Conservation (phyloP, 2,888 invertebrate genomes). For the Thecophora atra region DNA sequence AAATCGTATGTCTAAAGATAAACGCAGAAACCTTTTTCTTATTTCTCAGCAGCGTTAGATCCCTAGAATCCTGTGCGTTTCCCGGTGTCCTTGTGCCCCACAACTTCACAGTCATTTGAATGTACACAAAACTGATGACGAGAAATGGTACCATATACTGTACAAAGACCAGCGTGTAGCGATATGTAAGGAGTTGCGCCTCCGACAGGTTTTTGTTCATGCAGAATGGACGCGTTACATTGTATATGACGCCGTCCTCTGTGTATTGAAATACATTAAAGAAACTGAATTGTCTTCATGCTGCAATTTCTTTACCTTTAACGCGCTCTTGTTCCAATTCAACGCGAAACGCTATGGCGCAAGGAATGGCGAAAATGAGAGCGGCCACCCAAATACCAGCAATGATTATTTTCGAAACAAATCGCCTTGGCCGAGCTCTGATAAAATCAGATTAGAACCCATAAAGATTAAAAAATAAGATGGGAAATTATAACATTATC, state of each 20-base stretch:
- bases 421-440: conserved; percentile 79
- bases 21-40: conserved; percentile 80
- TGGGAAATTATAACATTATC: too few relatives aligned
- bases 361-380: conserved; percentile 75
- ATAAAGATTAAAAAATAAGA: too few relatives aligned
- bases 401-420: conserved; percentile 78
- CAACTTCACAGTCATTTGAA: conserved; percentile 78
- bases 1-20: background rate
- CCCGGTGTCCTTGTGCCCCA: conserved; percentile 85
- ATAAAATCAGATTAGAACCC: conserved; percentile 43
- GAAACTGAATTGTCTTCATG: background rate
- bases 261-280: conserved; percentile 27
- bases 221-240: conserved; percentile 68
- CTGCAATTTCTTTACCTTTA: conserved; percentile 50
- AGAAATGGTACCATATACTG: conserved; percentile 83
- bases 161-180: conserved; percentile 68
- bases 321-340: conserved; percentile 59
- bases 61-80: conserved; percentile 79
- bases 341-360: conserved; percentile 66
- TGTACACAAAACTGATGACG: conserved; percentile 85
- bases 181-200: conserved; percentile 67
- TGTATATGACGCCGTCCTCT: conserved; percentile 59
- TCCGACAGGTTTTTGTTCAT: conserved; percentile 67
- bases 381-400: conserved; percentile 79
- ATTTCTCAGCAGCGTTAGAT: conserved; percentile 82